These are phyloP conservation scores for Spialia ferax DNA, from an alignment of 2,888 invertebrate genomes.

Conservation along the genomic window DNA sequence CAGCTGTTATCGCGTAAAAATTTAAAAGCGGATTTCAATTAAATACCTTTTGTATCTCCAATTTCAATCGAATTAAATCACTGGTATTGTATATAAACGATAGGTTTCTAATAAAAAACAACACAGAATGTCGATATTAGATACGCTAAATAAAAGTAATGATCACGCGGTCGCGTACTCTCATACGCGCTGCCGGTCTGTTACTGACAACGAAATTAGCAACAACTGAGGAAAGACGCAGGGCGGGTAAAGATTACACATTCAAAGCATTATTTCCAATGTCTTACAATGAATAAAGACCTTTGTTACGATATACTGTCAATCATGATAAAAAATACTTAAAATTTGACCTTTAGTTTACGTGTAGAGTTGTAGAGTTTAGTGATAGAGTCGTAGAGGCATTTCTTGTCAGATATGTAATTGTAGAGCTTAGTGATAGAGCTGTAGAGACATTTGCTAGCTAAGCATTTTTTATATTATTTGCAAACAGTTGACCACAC, in stretches of 20 bases:
- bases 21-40: background rate
- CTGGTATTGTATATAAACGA: constrained; percentile 11
- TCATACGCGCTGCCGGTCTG: constrained; percentile 58
- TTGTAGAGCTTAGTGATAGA: background rate
- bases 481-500: too few relatives aligned
- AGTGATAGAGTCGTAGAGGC: too few relatives aligned
- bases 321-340: background rate
- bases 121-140: constrained; percentile 15
- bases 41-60: constrained; percentile 8
- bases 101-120: constrained; percentile 7
- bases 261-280: constrained; percentile 50
- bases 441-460: too few relatives aligned
- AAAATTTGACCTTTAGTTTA: background rate
- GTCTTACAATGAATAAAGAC: constrained; percentile 47
- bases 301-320: constrained; percentile 46
- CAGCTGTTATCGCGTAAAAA: background rate
- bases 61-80: constrained; percentile 15
- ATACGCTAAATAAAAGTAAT: constrained; percentile 20
- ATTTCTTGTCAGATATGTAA: too few relatives aligned
- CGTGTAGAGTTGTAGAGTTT: too few relatives aligned
- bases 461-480: too few relatives aligned
- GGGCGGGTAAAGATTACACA: constrained; percentile 50
- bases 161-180: constrained; percentile 52
- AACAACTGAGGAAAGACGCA: constrained; percentile 62
- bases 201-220: constrained; percentile 68